phyloP scores from a whole-genome alignment of 2,888 invertebrate genomes.

The Sarcophaga variegata region DNA sequence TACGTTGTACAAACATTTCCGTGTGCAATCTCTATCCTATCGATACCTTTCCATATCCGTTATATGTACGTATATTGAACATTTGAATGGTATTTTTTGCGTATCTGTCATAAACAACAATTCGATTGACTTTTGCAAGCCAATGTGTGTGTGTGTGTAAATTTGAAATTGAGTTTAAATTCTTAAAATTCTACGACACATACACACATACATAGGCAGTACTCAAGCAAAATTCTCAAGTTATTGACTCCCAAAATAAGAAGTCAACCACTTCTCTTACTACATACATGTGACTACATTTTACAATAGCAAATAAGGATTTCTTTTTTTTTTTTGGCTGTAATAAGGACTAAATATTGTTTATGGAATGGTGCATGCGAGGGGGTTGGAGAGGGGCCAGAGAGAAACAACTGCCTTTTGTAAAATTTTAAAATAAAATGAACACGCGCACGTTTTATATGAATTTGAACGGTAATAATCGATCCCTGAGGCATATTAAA shows the following conservation, averaged over 20 bases:
- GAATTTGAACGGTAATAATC: constrained; percentile 82
- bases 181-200: constrained; percentile 78
- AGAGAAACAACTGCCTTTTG: neutral
- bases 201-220: constrained; percentile 62
- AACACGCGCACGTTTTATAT: constrained; percentile 81
- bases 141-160: constrained; percentile 58
- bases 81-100: constrained; percentile 28
- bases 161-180: constrained; percentile 79
- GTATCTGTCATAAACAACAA: constrained; percentile 40
- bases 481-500: constrained; percentile 82
- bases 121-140: constrained; percentile 69
- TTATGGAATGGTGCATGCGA: constrained; percentile 25
- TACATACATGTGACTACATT: constrained; percentile 3
- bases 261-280: constrained; percentile 38
- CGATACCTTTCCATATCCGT: too few relatives aligned
- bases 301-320: constrained; percentile 31
- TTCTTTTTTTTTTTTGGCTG: neutral
- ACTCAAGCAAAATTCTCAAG: constrained; percentile 10
- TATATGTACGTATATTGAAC: neutral
- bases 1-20: constrained; percentile 20
- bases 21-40: constrained; percentile 29
- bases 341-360: constrained; percentile 58
- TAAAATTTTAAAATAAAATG: constrained; percentile 74
- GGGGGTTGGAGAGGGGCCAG: neutral
- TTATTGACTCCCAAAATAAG: constrained; percentile 40